Evolutionary conservation across 2,113 vertebrate species (phyloP), one percentile per base, ranked within the genome.

Genomic region (Kryptolebias marmoratus): DNA sequence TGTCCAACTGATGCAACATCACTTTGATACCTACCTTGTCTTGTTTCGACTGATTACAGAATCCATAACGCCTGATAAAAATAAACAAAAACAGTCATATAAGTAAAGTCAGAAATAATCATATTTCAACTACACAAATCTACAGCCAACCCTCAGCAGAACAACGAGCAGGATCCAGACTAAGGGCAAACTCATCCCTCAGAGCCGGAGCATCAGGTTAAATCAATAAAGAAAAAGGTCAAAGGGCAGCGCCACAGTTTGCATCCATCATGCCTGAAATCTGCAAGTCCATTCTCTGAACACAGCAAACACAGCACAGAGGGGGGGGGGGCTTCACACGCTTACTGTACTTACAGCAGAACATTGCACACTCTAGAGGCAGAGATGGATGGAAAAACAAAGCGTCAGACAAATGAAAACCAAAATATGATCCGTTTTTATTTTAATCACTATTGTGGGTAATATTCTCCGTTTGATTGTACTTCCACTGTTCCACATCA

Each of bases 21-120:
- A 36, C 1, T 32, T 3, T n/a, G n/a, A 39, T 0, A 16, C 95
- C 91, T 90, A 98, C 97, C 95, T 95, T 93, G 57, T 95, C 95
- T 63, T 91, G 84, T 94, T 95, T 95, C 57, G 89, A 91, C 88
- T 95, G 94, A 82, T 93, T 96, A 90, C 95, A 97, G 90, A 97
- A 95, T 81, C 96, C 96, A 0, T 97, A 97, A 61, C 95, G 95
- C 90, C 97, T 98, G 83, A 5, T 84, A 53, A 57, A 45, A 60
- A 22, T 22, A 14, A 56, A 44, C 18, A 22, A 63, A 1, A 4
- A 54, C 10, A 47, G 9, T 42, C 5, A 42, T 9, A 42, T 42
- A 10, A 42, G 39, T 10, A 5, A 42, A 42, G 39, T 10, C 5
- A 42, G 39, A 10, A 42, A 42, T 42, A 42, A 42, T 36, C 3